phyloP scores from a whole-genome alignment of 2,888 invertebrate species.

The Dryocosmus kuriphilus region DNA sequence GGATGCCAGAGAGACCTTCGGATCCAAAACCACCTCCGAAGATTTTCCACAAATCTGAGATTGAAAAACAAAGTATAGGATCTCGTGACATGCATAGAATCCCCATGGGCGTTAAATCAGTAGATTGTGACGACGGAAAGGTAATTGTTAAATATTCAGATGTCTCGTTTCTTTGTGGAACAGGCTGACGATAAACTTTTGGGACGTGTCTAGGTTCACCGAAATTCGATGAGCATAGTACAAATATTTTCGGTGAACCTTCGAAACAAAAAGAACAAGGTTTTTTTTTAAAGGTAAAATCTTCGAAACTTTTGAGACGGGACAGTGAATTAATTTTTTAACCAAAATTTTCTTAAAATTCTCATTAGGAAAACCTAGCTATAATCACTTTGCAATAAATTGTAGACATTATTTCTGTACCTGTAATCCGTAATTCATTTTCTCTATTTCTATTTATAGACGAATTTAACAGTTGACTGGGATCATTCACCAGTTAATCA shows the following conservation, averaged over 20 bases:
- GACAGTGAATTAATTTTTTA: not conserved
- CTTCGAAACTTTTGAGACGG: no score
- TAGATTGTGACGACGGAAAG: conserved; percentile 84
- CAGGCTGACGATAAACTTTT: no score
- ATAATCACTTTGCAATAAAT: not conserved
- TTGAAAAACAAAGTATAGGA: not conserved
- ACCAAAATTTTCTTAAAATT: not conserved
- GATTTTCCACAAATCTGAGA: conserved; percentile 53
- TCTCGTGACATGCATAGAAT: not conserved
- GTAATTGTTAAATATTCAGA: conserved; percentile 78
- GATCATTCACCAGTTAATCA: conserved; percentile 80
- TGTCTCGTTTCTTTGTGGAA: not conserved
- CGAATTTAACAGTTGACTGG: conserved; percentile 82
- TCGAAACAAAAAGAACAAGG: no score
- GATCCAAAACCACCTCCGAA: conserved; percentile 66
- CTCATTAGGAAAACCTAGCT: not conserved
- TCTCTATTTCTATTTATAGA: conserved; percentile 76
- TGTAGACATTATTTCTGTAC: not conserved
- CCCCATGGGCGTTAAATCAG: conserved; percentile 79
- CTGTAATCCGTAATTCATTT: not conserved
- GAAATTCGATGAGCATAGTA: no score
- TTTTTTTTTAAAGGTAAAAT: no score
- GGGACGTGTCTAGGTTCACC: no score
- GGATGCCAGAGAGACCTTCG: conserved; percentile 73
- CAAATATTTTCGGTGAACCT: no score